Evolutionary conservation across 2,797 vertebrate species (phyloP).

Genomic region (Iguana delicatissima): DNA sequence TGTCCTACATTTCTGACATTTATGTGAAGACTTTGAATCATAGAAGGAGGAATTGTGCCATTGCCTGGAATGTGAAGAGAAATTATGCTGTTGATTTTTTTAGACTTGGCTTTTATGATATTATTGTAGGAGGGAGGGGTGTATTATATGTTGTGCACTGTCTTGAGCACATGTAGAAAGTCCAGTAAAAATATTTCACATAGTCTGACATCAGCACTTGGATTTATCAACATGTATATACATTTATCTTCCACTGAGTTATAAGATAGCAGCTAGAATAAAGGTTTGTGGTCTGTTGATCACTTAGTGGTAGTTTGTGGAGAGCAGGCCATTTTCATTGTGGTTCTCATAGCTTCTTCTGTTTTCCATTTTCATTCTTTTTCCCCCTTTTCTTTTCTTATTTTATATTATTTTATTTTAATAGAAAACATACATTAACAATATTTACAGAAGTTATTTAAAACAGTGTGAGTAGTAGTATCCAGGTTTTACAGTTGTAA

Average conservation of each 20-base stretch:
- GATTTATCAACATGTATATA: not conserved
- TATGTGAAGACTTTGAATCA: not conserved
- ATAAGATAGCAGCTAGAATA: not conserved
- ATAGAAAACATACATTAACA: not conserved
- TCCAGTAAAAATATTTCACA: not conserved
- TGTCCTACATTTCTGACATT: not conserved
- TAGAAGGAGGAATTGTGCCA: not conserved
- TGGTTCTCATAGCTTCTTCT: not conserved
- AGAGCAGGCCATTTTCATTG: not conserved
- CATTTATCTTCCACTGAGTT: not conserved
- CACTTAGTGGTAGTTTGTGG: not conserved
- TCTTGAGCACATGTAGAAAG: slow-evolving; percentile 4
- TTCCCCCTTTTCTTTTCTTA: too few relatives aligned
- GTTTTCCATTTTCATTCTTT: not conserved
- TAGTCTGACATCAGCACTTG: not conserved
- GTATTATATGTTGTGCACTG: not conserved
- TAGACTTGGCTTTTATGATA: not conserved
- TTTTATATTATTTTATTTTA: not conserved
- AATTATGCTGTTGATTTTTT: not conserved
- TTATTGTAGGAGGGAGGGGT: not conserved
- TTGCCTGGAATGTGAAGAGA: not conserved
- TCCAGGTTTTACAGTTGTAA: not conserved
- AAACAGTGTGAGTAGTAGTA: not conserved
- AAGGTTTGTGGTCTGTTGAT: slow-evolving; percentile 9
- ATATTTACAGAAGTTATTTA: slow-evolving; percentile 1